phyloP scores from a whole-genome alignment of 2,113 vertebrate species.

The Elachura formosa region DNA sequence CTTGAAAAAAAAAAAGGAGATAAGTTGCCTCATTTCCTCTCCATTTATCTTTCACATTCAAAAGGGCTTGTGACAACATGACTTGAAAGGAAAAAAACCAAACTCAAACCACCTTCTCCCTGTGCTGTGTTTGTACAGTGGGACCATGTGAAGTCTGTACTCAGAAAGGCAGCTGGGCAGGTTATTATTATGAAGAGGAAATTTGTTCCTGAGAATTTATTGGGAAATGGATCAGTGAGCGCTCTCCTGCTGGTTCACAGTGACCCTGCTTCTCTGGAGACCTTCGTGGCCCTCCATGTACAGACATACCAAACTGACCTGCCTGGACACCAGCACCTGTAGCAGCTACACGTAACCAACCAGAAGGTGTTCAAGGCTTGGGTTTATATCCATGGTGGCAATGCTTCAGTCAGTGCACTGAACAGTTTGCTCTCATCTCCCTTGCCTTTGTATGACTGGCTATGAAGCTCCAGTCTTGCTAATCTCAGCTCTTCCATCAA shows the following conservation, averaged over 20 bases:
- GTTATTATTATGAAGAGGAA: background rate
- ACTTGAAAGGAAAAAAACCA: background rate
- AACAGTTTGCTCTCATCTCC: background rate
- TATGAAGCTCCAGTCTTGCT: background rate
- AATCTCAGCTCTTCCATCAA: background rate
- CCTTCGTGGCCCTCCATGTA: background rate
- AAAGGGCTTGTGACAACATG: background rate
- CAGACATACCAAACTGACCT: background rate
- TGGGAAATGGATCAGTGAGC: rapidly evolving
- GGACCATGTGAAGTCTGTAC: background rate
- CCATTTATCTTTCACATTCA: background rate
- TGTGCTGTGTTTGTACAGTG: background rate
- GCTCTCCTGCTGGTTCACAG: background rate
- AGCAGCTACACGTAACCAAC: background rate
- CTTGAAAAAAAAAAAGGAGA: background rate
- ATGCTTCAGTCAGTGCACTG: background rate
- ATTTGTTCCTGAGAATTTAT: background rate
- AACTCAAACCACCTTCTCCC: slow-evolving; percentile 5
- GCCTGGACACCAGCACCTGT: rapidly evolving
- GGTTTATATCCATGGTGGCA: background rate
- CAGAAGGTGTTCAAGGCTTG: background rate
- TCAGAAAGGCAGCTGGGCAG: background rate
- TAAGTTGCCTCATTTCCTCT: slow-evolving; percentile 33
- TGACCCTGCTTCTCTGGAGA: rapidly evolving
- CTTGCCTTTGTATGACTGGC: background rate